Evolutionary conservation across 2,113 vertebrate species (phyloP), one percentile per base, ranked within the genome.

Genomic region (Plotosus lineatus): DNA sequence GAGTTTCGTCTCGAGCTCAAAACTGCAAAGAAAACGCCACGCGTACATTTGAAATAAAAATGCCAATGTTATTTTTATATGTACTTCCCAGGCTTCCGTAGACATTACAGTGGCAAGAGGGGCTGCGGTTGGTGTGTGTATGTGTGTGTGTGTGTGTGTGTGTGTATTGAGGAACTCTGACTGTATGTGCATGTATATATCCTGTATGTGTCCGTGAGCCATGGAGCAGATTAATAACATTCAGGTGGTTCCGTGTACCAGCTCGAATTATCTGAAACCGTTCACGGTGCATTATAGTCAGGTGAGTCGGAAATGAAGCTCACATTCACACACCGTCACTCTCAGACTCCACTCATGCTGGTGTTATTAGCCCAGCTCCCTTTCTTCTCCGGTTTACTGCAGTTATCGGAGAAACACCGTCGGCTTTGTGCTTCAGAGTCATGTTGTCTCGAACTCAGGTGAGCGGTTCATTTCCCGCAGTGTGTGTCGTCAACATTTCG

Each of bases 211-310:
- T 82, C 48, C 66, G 85, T 83, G n/a, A 90, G 86, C 79, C 56
- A 94, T 94, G 93, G 93, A 94, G 87, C 92, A 94, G 85, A 94
- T 94, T 26, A 93, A 90, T 79, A 91, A 91, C 85, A 85, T 94
- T 82, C 89, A 94, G 78, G 90, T 94, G 48, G 91, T 91, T 88
- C 94, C 94, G 76, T 96, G 95, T 91, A 86, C 90, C 87, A 90
- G 91, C 82, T 96, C 95, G 74, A 88, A 90, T 40, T 95, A 95
- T 65, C 84, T 96, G 86, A 93, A 92, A 81, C 94, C 95, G n/a
- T 91, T 95, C 86, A 90, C 94, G 86, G 92, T 95, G 77, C 91
- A 91, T 79, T 96, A 95, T 77, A 94, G 90, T 84, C 95, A 96
- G 95, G 95, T 96, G 92, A 94, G 94, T 90, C 19, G 33, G 80